A percentile compares a stretch with the other conserved stretches of the same genome.
Conservation (phyloP, 2,888 invertebrate species). For the Phorcus lineatus region DNA sequence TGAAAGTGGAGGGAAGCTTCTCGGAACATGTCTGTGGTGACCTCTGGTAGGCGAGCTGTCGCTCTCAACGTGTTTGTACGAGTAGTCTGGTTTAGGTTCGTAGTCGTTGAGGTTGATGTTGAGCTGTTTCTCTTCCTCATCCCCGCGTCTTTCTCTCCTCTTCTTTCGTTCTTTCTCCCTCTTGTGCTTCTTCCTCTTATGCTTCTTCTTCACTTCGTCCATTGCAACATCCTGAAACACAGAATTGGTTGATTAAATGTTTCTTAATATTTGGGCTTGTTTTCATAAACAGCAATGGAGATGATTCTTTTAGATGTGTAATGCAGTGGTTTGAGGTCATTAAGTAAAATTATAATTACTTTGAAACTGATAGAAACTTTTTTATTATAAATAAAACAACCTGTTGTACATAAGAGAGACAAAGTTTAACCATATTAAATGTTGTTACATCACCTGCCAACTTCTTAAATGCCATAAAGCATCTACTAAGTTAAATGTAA, state of each 20-base stretch:
- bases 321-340: no score
- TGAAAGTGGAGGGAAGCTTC: not conserved
- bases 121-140: constrained; percentile 31
- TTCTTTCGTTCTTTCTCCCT: constrained; percentile 38
- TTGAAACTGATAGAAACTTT: no score
- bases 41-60: constrained; percentile 9
- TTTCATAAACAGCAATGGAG: no score
- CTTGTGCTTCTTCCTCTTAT: constrained; percentile 47
- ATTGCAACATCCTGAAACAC: constrained; percentile 27
- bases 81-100: constrained; percentile 19
- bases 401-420: no score
- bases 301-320: no score
- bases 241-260: not conserved
- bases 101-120: constrained; percentile 30
- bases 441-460: no score
- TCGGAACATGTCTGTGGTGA: not conserved
- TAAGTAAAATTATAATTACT: no score
- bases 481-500: no score
- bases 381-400: no score
- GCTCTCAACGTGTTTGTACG: constrained; percentile 25
- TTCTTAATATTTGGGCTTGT: no score
- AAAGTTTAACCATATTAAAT: no score
- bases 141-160: not conserved
- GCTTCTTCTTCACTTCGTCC: constrained; percentile 46
- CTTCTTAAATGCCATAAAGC: no score